Conservation (phyloP, 2,888 invertebrate species). For the Hermaeophaga mercurialis region DNA sequence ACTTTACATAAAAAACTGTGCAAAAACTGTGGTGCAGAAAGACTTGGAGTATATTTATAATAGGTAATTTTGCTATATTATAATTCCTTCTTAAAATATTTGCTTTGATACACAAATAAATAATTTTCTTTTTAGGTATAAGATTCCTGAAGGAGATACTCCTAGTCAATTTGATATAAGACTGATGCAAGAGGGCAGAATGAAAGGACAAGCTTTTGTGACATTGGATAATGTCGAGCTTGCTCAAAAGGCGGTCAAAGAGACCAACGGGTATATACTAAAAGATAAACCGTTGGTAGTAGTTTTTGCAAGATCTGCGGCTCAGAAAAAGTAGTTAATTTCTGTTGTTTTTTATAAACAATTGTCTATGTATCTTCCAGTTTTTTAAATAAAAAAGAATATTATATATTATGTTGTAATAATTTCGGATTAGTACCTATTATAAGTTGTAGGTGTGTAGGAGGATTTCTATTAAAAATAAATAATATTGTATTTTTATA, state of each 20-base stretch:
- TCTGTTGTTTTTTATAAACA: too few relatives aligned
- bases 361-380: too few relatives aligned
- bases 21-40: conserved; percentile 75
- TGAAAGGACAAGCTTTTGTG: conserved; percentile 96
- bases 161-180: conserved; percentile 68
- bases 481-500: too few relatives aligned
- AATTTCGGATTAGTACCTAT: too few relatives aligned
- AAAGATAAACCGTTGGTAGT: conserved; percentile 92
- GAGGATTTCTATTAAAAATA: too few relatives aligned
- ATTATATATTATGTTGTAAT: too few relatives aligned
- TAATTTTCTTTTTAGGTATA: conserved; percentile 55
- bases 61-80: conserved; percentile 47
- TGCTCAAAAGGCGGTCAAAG: conserved; percentile 76
- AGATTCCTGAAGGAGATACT: conserved; percentile 52
- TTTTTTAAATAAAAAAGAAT: too few relatives aligned
- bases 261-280: conserved; percentile 86
- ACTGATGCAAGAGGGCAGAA: conserved; percentile 91
- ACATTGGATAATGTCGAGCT: conserved; percentile 73
- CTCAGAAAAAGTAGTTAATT: conserved; percentile 41
- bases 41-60: conserved; percentile 80
- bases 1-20: conserved; percentile 91
- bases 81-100: not conserved
- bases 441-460: too few relatives aligned
- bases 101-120: not conserved
- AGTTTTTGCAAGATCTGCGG: conserved; percentile 71